A percentile compares a stretch with the other conserved stretches of the same genome.
Evolutionary conservation across 2,888 invertebrate genomes (phyloP).

Genomic region (Andrena haemorrhoa): DNA sequence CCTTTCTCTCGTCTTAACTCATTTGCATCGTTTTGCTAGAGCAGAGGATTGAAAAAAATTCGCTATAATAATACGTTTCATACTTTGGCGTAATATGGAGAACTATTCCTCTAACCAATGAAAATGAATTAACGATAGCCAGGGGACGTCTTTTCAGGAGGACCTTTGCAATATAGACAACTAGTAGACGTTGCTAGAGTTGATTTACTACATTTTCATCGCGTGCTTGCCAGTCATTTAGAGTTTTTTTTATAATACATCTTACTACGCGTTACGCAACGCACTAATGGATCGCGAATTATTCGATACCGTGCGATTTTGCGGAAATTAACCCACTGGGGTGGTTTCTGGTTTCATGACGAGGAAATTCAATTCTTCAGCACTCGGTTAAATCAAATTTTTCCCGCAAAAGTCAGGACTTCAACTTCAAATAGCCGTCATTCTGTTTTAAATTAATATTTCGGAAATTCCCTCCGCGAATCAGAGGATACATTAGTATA

Average conservation of each 20-base stretch:
- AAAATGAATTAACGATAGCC: conserved; percentile 37
- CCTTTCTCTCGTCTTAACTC: conserved; percentile 8
- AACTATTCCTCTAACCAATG: too few relatives aligned
- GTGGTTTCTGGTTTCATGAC: neutral
- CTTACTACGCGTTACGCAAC: neutral
- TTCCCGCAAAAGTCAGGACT: too few relatives aligned
- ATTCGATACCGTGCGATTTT: neutral
- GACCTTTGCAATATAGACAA: neutral
- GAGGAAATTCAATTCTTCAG: neutral
- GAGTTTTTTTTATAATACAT: neutral
- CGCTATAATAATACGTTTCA: too few relatives aligned
- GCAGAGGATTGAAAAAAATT: too few relatives aligned
- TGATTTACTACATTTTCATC: conserved; percentile 9
- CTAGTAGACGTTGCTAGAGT: neutral
- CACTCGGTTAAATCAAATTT: too few relatives aligned
- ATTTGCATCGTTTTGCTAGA: too few relatives aligned
- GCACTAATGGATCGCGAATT: neutral
- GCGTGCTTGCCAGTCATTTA: conserved; percentile 1
- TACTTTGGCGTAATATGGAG: too few relatives aligned
- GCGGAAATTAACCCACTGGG: neutral
- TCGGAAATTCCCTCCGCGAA: too few relatives aligned
- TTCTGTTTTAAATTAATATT: too few relatives aligned
- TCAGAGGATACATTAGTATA: too few relatives aligned
- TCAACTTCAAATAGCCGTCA: too few relatives aligned
- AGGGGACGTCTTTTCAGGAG: conserved; percentile 46